Conservation (phyloP, 2,888 invertebrate genomes). For the Sphinx pinastri region DNA sequence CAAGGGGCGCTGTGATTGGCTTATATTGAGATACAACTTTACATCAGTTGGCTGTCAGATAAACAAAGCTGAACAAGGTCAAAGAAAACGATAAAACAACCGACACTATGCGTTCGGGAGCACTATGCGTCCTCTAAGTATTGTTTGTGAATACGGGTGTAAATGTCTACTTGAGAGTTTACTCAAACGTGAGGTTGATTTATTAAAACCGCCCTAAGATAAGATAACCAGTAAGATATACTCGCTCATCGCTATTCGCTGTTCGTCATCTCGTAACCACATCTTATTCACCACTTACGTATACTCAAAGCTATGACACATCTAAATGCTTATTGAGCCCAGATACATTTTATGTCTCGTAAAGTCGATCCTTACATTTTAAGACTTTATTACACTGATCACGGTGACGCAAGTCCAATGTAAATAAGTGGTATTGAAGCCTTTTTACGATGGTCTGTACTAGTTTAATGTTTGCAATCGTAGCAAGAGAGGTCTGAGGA, state of each 20-base stretch:
- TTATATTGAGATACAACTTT: too few species aligned
- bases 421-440: conserved; percentile 36
- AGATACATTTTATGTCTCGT: conserved; percentile 55
- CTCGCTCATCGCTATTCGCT: not conserved
- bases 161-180: too few species aligned
- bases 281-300: not conserved
- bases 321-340: conserved; percentile 54
- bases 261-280: not conserved
- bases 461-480: not conserved
- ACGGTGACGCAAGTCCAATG: conserved; percentile 46
- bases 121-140: too few species aligned
- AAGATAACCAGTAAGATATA: too few species aligned
- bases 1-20: too few species aligned
- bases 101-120: too few species aligned
- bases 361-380: conserved; percentile 52
- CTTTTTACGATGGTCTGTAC: not conserved
- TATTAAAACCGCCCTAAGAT: too few species aligned
- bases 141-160: too few species aligned
- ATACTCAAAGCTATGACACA: conserved; percentile 23
- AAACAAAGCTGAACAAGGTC: too few species aligned
- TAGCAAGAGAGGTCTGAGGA: conserved; percentile 3
- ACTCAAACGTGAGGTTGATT: too few species aligned
- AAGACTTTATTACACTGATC: conserved; percentile 40
- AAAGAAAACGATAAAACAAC: too few species aligned
- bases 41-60: too few species aligned